Conservation (phyloP, 2,888 invertebrate genomes). For the Anticlea derivata region DNA sequence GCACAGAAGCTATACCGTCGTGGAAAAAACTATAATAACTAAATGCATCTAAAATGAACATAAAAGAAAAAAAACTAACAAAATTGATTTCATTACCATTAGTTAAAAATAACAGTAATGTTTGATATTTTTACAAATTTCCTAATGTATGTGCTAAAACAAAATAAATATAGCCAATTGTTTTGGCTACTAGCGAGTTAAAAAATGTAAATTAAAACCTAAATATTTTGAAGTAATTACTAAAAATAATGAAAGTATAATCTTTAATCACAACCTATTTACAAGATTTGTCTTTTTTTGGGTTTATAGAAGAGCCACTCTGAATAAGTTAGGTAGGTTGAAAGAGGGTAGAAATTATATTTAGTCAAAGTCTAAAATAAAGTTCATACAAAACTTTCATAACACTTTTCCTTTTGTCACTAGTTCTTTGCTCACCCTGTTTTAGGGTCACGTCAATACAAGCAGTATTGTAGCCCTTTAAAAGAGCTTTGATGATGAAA, state of each 20-base stretch:
- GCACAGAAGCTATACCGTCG: slow-evolving; percentile 67
- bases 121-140: too few species aligned
- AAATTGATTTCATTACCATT: not conserved
- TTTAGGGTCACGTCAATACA: too few species aligned
- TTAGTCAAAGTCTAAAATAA: not conserved
- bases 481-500: too few species aligned
- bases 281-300: slow-evolving; percentile 23
- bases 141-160: slow-evolving; percentile 17
- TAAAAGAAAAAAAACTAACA: not conserved
- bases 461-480: too few species aligned
- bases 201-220: slow-evolving; percentile 23
- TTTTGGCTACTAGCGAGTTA: slow-evolving; percentile 15
- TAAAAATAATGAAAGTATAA: slow-evolving; percentile 13
- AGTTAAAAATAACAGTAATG: too few species aligned
- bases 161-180: slow-evolving; percentile 17
- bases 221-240: slow-evolving; percentile 8
- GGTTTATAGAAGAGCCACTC: not conserved
- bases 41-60: slow-evolving; percentile 7
- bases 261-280: slow-evolving; percentile 28
- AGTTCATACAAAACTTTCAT: too few species aligned
- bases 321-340: not conserved
- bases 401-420: too few species aligned
- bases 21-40: slow-evolving; percentile 18
- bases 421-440: too few species aligned
- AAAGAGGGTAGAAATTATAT: not conserved